phyloP scores from a whole-genome alignment of 2,113 vertebrate genomes.

The Platysternon megacephalum region DNA sequence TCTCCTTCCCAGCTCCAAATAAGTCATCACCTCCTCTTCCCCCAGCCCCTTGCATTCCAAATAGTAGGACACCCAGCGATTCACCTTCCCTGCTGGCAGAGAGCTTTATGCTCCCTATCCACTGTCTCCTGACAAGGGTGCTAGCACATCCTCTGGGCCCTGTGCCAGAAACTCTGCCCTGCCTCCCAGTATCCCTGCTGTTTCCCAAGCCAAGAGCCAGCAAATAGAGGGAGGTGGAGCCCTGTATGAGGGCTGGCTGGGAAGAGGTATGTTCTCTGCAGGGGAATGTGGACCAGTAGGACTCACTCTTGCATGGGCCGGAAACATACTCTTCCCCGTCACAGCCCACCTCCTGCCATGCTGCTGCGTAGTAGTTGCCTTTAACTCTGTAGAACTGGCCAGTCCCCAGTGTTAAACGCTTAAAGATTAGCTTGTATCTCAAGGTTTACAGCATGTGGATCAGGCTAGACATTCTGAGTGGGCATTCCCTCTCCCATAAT shows the following conservation, averaged over 20 bases:
- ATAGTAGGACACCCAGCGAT: rapidly evolving
- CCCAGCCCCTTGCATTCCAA: rapidly evolving
- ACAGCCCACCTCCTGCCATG: rapidly evolving
- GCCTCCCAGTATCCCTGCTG: not conserved
- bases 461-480: rapidly evolving
- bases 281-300: rapidly evolving
- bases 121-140: rapidly evolving
- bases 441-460: not conserved
- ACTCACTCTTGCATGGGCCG: not conserved
- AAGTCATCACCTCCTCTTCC: not conserved
- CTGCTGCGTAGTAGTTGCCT: not conserved
- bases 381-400: rapidly evolving
- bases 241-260: not conserved
- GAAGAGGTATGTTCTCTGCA: rapidly evolving
- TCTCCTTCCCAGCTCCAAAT: not conserved
- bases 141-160: not conserved
- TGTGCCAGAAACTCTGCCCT: slow-evolving; percentile 8
- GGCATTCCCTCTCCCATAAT: not conserved
- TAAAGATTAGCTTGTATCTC: not conserved
- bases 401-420: not conserved
- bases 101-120: not conserved
- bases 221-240: not conserved
- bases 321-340: not conserved
- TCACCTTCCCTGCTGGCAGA: not conserved
- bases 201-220: not conserved